Percentiles rank a stretch among this genome's conserved stretches.
phyloP scores from a whole-genome alignment of 2,113 vertebrate genomes.

The Sterrhoptilus dennistouni region DNA sequence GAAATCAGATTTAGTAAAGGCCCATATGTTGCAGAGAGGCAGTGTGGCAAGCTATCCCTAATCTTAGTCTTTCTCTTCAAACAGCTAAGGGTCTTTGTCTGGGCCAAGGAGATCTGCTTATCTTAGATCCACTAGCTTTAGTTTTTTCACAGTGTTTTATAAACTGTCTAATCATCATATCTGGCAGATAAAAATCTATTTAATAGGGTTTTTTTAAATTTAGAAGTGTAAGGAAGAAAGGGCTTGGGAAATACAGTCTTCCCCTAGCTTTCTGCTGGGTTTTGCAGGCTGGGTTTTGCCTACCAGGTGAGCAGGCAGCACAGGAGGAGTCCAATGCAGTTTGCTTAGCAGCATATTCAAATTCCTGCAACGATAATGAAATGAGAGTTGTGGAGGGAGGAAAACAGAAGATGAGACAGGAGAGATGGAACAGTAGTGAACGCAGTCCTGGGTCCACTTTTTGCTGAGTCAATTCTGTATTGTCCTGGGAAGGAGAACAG shows the following conservation, averaged over 20 bases:
- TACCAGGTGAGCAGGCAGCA: not conserved
- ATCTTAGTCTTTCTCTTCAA: not conserved
- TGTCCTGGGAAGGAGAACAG: not conserved
- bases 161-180: not conserved
- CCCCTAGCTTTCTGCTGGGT: not conserved
- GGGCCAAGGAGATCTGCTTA: conserved; percentile 18
- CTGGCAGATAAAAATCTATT: not conserved
- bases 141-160: not conserved
- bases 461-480: not conserved
- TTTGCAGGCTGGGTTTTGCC: not conserved
- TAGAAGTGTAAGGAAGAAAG: not conserved
- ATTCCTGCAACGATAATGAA: not conserved
- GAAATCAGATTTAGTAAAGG: conserved; percentile 24
- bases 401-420: not conserved
- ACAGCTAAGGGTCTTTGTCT: not conserved
- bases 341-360: not conserved
- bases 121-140: not conserved
- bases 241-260: not conserved
- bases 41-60: not conserved
- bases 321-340: not conserved
- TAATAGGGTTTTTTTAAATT: not conserved
- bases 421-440: not conserved
- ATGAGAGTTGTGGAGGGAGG: not conserved
- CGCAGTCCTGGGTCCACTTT: not conserved
- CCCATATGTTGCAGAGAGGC: not conserved